A percentile compares a stretch with the other conserved stretches of the same genome.
Evolutionary conservation across 1,140 invertebrate species (phyloP).

Genomic region (Solenopsis fugax): DNA sequence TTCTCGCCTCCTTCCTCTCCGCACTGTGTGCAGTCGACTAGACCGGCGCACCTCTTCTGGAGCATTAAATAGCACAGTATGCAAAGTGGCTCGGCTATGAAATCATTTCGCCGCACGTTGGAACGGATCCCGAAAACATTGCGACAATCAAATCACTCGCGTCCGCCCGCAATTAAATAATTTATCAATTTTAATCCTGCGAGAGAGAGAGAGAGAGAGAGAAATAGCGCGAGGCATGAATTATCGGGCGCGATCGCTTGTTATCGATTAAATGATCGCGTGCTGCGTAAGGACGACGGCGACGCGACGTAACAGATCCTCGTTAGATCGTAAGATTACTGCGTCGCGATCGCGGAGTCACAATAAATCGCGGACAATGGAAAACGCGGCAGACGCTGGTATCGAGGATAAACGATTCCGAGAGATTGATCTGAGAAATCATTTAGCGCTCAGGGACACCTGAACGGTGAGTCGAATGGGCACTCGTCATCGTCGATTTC

Average conservation of each 20-base stretch:
- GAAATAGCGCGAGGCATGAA: neutral
- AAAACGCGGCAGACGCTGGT: conserved; percentile 17
- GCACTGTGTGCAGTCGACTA: neutral
- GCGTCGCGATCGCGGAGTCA: conserved; percentile 3
- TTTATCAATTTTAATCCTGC: neutral
- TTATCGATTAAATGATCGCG: conserved; percentile 20
- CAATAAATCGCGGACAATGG: conserved; percentile 39
- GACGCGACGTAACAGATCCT: neutral
- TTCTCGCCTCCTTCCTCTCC: conserved; percentile 18
- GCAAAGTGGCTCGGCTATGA: conserved; percentile 47
- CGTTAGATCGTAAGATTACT: conserved; percentile 32
- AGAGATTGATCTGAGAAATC: conserved; percentile 55
- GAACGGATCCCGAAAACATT: conserved; percentile 14
- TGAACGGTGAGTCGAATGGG: conserved; percentile 21
- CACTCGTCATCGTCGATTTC: conserved; percentile 62
- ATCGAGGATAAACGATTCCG: conserved; percentile 38
- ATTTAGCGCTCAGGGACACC: conserved; percentile 57
- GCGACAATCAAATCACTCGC: conserved; percentile 3
- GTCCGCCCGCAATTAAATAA: neutral
- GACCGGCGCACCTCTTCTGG: conserved; percentile 61
- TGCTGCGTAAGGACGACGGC: neutral
- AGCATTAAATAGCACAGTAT: conserved; percentile 60
- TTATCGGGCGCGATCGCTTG: neutral
- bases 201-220: neutral
- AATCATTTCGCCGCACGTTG: conserved; percentile 48